Percentiles rank a stretch among this genome's conserved stretches.
phyloP scores from a whole-genome alignment of 2,888 invertebrate genomes.

The Lissocephala sabroskyi region DNA sequence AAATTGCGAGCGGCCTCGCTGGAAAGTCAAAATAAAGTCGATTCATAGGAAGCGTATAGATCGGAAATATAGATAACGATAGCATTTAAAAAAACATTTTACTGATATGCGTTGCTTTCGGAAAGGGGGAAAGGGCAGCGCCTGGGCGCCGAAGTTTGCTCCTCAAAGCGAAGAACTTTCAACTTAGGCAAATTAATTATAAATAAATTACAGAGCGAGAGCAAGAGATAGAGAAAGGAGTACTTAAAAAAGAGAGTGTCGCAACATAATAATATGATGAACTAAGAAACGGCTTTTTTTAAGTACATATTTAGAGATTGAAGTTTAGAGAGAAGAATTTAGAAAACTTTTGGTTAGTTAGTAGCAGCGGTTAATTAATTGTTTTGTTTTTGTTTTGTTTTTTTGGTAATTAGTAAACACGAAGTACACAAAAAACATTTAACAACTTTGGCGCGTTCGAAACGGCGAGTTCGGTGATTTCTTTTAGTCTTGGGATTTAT shows the following conservation, averaged over 20 bases:
- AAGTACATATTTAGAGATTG: slow-evolving; percentile 33
- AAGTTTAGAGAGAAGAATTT: slow-evolving; percentile 38
- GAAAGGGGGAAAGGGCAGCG: too few relatives aligned
- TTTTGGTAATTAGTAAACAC: slow-evolving; percentile 61
- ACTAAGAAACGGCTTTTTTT: slow-evolving; percentile 57
- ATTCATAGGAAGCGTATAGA: slow-evolving; percentile 31
- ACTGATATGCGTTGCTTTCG: slow-evolving; percentile 26
- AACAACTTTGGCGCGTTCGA: slow-evolving; percentile 63
- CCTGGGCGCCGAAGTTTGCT: slow-evolving; percentile 27
- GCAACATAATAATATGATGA: slow-evolving; percentile 60
- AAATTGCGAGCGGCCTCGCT: slow-evolving; percentile 28
- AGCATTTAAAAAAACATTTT: slow-evolving; percentile 65
- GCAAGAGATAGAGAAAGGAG: slow-evolving; percentile 6
- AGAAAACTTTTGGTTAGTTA: slow-evolving; percentile 47
- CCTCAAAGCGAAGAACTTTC: neutral
- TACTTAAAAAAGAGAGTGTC: too few relatives aligned
- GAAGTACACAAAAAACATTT: slow-evolving; percentile 66
- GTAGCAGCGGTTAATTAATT: slow-evolving; percentile 33
- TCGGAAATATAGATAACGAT: slow-evolving; percentile 67
- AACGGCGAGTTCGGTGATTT: too few relatives aligned
- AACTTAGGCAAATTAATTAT: neutral
- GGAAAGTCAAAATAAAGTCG: slow-evolving; percentile 32
- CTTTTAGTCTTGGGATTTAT: slow-evolving; percentile 60
- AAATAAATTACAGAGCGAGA: slow-evolving; percentile 8
- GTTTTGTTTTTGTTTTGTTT: too few relatives aligned